phyloP scores from a whole-genome alignment of 1,140 invertebrate genomes.

The Drosophila sechellia region DNA sequence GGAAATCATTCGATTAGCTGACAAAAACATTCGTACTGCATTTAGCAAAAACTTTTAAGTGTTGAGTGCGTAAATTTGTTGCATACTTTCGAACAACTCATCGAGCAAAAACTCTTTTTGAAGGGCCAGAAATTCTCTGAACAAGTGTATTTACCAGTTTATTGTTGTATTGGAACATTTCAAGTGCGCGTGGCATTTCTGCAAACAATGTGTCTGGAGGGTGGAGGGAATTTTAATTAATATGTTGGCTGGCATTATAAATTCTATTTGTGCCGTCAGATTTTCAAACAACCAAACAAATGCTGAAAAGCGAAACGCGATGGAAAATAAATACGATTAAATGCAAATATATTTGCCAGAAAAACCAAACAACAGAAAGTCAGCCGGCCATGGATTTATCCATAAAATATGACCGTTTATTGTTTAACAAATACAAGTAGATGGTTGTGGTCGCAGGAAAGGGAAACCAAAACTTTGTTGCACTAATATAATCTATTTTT shows the following conservation, averaged over 20 bases:
- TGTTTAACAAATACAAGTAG: slow-evolving; percentile 17
- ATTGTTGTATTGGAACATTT: slow-evolving; percentile 28
- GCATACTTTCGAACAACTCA: slow-evolving; percentile 21
- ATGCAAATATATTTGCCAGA: slow-evolving; percentile 38
- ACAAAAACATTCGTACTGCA: slow-evolving; percentile 5
- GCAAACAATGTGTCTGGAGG: neutral
- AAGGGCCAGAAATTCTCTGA: slow-evolving; percentile 1
- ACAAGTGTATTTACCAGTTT: slow-evolving; percentile 37
- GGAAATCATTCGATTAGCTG: slow-evolving; percentile 34
- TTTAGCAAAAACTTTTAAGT: slow-evolving; percentile 21
- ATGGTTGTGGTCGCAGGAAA: neutral
- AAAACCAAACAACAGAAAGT: slow-evolving; percentile 40
- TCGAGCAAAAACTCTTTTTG: slow-evolving; percentile 9
- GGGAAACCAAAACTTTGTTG: slow-evolving; percentile 3
- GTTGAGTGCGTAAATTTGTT: slow-evolving; percentile 29
- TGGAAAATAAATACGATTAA: slow-evolving; percentile 45
- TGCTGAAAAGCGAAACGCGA: slow-evolving; percentile 24
- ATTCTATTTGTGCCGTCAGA: slow-evolving; percentile 33
- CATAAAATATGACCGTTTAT: slow-evolving; percentile 27
- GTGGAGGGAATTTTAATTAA: slow-evolving; percentile 40
- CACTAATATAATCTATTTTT: slow-evolving; percentile 30
- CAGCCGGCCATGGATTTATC: slow-evolving; percentile 6
- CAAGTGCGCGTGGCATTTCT: slow-evolving; percentile 23
- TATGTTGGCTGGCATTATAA: slow-evolving; percentile 28
- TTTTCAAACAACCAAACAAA: slow-evolving; percentile 29